Percentiles rank a stretch among this genome's conserved stretches.
These are phyloP conservation scores for Camelus bactrianus DNA, from an alignment of 2,113 vertebrate species.

Conservation along the genomic window DNA sequence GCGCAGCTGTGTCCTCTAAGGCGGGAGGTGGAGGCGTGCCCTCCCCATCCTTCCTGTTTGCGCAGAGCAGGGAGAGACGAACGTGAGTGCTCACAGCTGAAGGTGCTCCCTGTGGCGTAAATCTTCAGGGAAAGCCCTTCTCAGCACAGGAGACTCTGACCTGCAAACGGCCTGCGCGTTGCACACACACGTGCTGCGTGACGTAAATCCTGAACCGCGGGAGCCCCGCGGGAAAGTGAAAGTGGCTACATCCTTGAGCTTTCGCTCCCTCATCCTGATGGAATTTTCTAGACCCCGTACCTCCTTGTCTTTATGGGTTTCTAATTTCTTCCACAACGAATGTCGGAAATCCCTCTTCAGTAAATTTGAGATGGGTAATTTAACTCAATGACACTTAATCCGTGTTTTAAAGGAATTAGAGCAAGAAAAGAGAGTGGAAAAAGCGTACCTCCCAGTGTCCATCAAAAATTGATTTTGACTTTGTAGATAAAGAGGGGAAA, in stretches of 20 bases:
- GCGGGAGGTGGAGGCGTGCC: neutral
- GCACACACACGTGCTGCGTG: fast-evolving
- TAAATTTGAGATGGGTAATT: conserved; percentile 60
- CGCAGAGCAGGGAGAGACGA: neutral
- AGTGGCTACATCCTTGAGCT: too few species aligned
- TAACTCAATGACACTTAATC: conserved; percentile 70
- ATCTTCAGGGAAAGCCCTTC: neutral
- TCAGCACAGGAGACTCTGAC: neutral
- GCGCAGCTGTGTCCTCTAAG: fast-evolving
- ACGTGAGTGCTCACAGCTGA: neutral
- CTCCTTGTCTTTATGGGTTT: conserved; percentile 63
- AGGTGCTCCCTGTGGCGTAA: neutral
- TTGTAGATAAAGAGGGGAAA: conserved; percentile 41
- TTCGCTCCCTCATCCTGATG: neutral
- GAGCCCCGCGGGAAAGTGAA: neutral
- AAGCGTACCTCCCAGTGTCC: neutral
- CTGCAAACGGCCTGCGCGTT: neutral
- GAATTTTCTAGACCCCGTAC: neutral
- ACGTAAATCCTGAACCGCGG: fast-evolving
- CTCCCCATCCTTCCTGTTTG: fast-evolving
- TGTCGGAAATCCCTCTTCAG: conserved; percentile 62
- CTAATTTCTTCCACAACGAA: conserved; percentile 13
- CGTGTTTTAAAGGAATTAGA: conserved; percentile 54
- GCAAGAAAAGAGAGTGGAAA: neutral
- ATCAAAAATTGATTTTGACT: conserved; percentile 63